A percentile compares a stretch with the other conserved stretches of the same genome.
Evolutionary conservation across 2,888 invertebrate species (phyloP).

Genomic region (Agriopis marginaria): DNA sequence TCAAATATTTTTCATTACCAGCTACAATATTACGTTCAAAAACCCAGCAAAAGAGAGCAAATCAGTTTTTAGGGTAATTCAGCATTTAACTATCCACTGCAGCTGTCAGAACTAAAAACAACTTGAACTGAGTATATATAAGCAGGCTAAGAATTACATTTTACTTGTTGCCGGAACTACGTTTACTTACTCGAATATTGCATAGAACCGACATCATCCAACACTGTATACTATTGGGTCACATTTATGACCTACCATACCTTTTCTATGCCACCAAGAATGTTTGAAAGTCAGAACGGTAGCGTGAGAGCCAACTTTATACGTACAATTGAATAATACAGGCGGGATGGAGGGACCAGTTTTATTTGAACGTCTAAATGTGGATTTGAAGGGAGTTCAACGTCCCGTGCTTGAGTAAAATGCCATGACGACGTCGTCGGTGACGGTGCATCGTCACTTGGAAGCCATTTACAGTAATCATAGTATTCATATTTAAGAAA

Average conservation of each 20-base stretch:
- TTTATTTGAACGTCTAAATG: slow-evolving; percentile 60
- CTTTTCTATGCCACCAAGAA: slow-evolving; percentile 35
- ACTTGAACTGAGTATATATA: too few species aligned
- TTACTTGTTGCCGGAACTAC: not conserved
- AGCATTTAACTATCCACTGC: too few species aligned
- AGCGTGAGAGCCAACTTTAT: slow-evolving; percentile 47
- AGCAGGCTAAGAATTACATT: not conserved
- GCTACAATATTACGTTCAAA: too few species aligned
- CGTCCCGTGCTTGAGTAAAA: slow-evolving; percentile 71
- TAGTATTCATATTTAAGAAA: slow-evolving; percentile 23
- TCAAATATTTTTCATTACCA: too few species aligned
- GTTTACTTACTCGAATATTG: not conserved
- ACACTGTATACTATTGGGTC: slow-evolving; percentile 1
- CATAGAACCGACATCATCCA: not conserved
- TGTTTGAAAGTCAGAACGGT: slow-evolving; percentile 44
- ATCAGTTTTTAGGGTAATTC: too few species aligned
- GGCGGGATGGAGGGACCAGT: slow-evolving; percentile 62
- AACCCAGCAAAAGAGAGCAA: too few species aligned
- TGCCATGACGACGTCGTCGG: slow-evolving; percentile 49
- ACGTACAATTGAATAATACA: slow-evolving; percentile 59
- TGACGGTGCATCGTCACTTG: slow-evolving; percentile 28
- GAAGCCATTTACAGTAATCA: slow-evolving; percentile 31
- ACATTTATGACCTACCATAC: slow-evolving; percentile 32
- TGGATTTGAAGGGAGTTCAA: slow-evolving; percentile 73
- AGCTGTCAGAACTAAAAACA: too few species aligned